These are phyloP conservation scores for Mystacides longicornis DNA, from an alignment of 2,888 invertebrate genomes.

Conservation along the genomic window DNA sequence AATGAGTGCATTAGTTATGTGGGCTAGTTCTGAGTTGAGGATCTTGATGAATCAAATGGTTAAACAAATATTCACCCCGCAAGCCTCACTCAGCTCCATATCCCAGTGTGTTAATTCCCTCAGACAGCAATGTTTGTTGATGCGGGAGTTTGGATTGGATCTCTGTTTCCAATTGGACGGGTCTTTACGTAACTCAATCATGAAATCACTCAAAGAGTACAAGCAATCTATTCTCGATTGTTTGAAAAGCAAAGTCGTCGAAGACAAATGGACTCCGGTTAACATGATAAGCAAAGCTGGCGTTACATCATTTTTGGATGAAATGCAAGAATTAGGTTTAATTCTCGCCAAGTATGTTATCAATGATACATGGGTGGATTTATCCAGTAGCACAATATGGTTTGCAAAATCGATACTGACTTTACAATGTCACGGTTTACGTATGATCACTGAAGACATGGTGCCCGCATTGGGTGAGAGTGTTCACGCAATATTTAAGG, in stretches of 20 bases:
- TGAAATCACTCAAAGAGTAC: slow-evolving; percentile 67
- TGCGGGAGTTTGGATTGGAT: slow-evolving; percentile 74
- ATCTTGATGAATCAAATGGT: slow-evolving; percentile 73
- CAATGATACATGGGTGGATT: slow-evolving; percentile 58
- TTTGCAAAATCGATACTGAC: slow-evolving; percentile 71
- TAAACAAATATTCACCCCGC: slow-evolving; percentile 85
- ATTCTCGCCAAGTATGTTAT: slow-evolving; percentile 58
- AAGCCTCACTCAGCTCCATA: slow-evolving; percentile 74
- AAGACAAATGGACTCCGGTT: slow-evolving; percentile 81
- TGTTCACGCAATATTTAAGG: slow-evolving; percentile 64
- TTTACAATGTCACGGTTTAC: slow-evolving; percentile 68
- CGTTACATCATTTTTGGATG: slow-evolving; percentile 59
- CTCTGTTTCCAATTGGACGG: slow-evolving; percentile 87
- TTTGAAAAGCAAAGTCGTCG: slow-evolving; percentile 64
- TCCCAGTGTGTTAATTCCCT: slow-evolving; percentile 81
- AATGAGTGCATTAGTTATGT: slow-evolving; percentile 67
- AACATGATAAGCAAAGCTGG: slow-evolving; percentile 69
- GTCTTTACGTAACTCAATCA: slow-evolving; percentile 68
- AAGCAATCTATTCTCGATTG: slow-evolving; percentile 78
- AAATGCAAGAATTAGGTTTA: slow-evolving; percentile 64
- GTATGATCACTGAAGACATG: slow-evolving; percentile 67
- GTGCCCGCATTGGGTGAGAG: slow-evolving; percentile 66
- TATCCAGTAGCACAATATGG: slow-evolving; percentile 73
- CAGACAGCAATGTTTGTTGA: slow-evolving; percentile 58
- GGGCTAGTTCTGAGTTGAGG: slow-evolving; percentile 80